Base-by-base conservation (phyloP, 2,113 vertebrate species). In the Pristiophorus japonicus region DNA sequence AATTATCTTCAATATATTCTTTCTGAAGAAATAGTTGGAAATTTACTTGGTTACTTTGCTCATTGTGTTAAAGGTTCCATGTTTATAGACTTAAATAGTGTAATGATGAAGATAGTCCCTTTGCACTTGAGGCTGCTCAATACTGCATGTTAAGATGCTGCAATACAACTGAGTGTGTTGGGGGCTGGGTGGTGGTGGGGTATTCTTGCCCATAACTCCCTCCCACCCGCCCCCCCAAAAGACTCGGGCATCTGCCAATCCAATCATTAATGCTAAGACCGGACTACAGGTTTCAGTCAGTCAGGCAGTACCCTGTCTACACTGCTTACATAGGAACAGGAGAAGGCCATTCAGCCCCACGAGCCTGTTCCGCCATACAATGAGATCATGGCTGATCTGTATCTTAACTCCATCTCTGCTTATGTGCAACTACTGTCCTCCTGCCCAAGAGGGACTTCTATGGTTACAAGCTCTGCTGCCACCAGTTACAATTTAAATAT, bases 1-100 rank as follows among this genome's bases (percentile, higher is more conserved):
- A 73, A 70, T 94, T 94, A 94, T 73, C 93, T 94, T 70, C 93
- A 94, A 94, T 94, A 94, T 70, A 94, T 51, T 94, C 93, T 94
- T 70, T 94, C 93, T 70, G 65, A 70, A 70, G 66, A 94, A 70
- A 70, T 70, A 70, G 42, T 94, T 70, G 93, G 93, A 45, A 94
- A 94, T 62, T 92, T 94, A 62, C 66, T 70, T 92, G 88, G 88
- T 45, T 51, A 67, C 42, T 94, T 94, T 67, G 24, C 65, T 70
- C 93, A 67, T 47, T 73, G 22, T 47, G 51, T 42, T 55, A 59
- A 90, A 90, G 24, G 51, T n/a, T n/a, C n/a, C n/a, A n/a, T n/a
- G 18, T 87, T 87, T 51, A 87, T 20, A 30, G 27, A 30, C 47
- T 51, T 90, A 94, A 94, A 22, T 8, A 42, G 20, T 94, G 93